Conservation (phyloP, 2,797 vertebrate species). For the Acomys russatus region DNA sequence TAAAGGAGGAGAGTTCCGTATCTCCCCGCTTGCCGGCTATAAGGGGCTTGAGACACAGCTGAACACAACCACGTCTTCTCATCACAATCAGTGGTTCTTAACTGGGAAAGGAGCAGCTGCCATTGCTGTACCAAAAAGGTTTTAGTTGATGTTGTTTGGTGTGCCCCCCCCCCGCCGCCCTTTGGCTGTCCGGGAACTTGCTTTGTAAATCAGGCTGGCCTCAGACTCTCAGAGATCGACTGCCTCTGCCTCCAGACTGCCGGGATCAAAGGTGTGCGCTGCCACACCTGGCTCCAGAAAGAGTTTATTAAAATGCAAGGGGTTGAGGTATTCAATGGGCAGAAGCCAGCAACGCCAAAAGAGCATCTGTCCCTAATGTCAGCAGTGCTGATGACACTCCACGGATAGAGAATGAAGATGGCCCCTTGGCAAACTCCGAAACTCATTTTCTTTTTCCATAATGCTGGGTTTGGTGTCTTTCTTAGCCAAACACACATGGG, state of each 20-base stretch:
- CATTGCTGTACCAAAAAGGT: neutral
- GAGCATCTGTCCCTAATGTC: neutral
- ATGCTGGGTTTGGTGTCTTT: neutral
- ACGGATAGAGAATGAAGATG: neutral
- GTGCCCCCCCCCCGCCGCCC: neutral
- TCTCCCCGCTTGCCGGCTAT: neutral
- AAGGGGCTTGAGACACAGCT: neutral
- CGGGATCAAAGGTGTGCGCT: too few relatives aligned
- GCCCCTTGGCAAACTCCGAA: neutral
- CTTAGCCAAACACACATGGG: neutral
- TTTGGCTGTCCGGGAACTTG: neutral
- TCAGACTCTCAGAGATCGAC: neutral
- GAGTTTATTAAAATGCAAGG: neutral
- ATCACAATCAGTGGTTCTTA: constrained; percentile 6
- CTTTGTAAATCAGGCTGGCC: neutral
- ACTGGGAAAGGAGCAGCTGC: neutral
- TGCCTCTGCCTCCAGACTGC: neutral
- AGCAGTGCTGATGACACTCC: neutral
- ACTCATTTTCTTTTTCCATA: neutral
- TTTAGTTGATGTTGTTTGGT: neutral
- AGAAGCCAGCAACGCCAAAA: neutral
- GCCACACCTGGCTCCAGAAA: neutral
- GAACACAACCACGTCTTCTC: neutral
- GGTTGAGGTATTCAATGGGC: neutral
- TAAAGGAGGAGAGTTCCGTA: neutral